Percentiles rank a stretch among this genome's conserved stretches.
Evolutionary conservation across 2,888 invertebrate species (phyloP).

Genomic region (Phaonia tiefii): DNA sequence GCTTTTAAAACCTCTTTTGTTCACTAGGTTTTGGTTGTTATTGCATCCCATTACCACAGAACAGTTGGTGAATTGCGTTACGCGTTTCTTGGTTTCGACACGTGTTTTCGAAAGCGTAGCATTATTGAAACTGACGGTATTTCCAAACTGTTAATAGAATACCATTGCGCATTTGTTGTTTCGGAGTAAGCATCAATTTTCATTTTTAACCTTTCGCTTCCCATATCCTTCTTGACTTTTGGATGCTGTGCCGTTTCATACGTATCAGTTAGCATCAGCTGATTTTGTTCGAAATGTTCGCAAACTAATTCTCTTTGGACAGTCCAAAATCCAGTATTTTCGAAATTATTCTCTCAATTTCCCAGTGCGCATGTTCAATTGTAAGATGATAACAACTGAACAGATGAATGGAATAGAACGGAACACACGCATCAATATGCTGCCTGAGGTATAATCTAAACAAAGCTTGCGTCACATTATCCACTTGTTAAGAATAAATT

Average conservation of each 20-base stretch:
- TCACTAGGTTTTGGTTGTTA: neutral
- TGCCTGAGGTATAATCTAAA: neutral
- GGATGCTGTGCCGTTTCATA: slow-evolving; percentile 31
- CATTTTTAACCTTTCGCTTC: slow-evolving; percentile 32
- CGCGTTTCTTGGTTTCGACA: slow-evolving; percentile 47
- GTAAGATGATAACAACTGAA: neutral
- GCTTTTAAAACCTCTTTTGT: neutral
- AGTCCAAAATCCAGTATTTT: neutral
- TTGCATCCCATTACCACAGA: neutral
- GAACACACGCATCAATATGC: neutral
- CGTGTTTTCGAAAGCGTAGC: slow-evolving; percentile 61
- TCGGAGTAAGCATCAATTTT: slow-evolving; percentile 55
- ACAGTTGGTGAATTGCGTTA: slow-evolving; percentile 8
- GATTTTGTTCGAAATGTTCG: neutral
- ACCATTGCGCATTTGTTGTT: slow-evolving; percentile 50
- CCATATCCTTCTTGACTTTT: neutral
- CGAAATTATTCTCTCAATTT: slow-evolving; percentile 2
- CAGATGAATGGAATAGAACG: neutral
- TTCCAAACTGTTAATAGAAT: slow-evolving; percentile 40
- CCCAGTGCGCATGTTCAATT: neutral
- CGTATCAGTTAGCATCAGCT: slow-evolving; percentile 36
- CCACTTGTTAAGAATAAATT: neutral
- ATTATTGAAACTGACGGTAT: slow-evolving; percentile 50
- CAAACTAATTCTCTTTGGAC: slow-evolving; percentile 11
- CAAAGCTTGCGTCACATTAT: neutral